phyloP scores from a whole-genome alignment of 2,888 invertebrate genomes.

The Polietes domitor region DNA sequence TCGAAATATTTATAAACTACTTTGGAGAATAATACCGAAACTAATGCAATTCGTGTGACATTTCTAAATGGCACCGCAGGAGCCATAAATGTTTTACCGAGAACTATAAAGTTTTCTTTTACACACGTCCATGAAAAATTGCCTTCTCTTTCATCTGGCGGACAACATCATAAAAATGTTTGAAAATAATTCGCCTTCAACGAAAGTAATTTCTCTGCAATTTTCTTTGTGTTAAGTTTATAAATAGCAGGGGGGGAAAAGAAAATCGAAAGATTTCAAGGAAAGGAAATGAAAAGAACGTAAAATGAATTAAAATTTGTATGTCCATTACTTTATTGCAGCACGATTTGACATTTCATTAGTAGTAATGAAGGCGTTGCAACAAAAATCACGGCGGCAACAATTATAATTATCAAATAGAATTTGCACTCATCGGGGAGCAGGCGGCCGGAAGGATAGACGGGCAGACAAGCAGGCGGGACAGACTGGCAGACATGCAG shows the following conservation, averaged over 20 bases:
- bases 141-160: too few relatives aligned
- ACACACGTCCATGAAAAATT: too few relatives aligned
- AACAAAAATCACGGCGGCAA: neutral
- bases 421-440: neutral
- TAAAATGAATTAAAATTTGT: conserved; percentile 22
- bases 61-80: too few relatives aligned
- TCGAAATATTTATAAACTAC: too few relatives aligned
- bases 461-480: neutral
- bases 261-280: too few relatives aligned
- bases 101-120: too few relatives aligned
- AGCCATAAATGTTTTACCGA: too few relatives aligned
- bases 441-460: neutral
- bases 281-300: neutral
- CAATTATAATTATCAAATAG: too few relatives aligned
- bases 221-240: neutral
- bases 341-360: conserved; percentile 18
- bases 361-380: neutral
- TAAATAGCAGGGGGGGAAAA: neutral
- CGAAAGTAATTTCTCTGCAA: conserved; percentile 19
- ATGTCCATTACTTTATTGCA: neutral
- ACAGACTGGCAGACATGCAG: too few relatives aligned
- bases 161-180: too few relatives aligned
- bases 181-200: neutral
- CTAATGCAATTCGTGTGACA: too few relatives aligned
- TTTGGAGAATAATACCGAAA: too few relatives aligned